Percentiles rank a stretch among this genome's conserved stretches.
Evolutionary conservation across 2,113 vertebrate genomes (phyloP).

Genomic region (Pheucticus melanocephalus): DNA sequence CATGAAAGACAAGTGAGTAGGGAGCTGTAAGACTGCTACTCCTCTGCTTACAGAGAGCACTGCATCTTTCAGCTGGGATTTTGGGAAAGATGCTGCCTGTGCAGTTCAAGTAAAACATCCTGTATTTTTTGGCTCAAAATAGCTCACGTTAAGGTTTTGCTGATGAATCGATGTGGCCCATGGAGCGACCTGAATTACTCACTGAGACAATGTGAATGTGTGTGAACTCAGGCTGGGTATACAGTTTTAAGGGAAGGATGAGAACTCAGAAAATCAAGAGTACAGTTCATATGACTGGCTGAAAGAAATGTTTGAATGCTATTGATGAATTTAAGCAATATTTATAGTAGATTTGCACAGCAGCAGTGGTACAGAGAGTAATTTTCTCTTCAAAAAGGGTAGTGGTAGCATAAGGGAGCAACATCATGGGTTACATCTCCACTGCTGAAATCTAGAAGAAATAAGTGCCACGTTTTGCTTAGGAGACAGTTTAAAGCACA

Average conservation of each 20-base stretch:
- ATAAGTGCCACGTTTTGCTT: not conserved
- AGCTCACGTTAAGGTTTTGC: not conserved
- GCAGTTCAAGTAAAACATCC: conserved; percentile 31
- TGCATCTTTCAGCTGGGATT: not conserved
- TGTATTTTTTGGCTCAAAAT: conserved; percentile 21
- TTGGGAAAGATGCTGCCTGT: not conserved
- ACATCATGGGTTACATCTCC: no score
- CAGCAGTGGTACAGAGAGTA: not conserved
- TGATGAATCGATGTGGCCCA: not conserved
- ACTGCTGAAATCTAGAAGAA: not conserved
- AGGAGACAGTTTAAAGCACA: not conserved
- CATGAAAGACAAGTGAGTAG: not conserved
- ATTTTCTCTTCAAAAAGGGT: not conserved
- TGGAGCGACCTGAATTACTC: not conserved
- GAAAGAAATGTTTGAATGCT: not conserved
- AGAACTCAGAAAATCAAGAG: not conserved
- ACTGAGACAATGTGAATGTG: not conserved
- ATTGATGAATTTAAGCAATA: not conserved
- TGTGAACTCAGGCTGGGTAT: not conserved
- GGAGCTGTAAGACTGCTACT: not conserved
- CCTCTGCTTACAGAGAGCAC: not conserved
- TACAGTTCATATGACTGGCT: not conserved
- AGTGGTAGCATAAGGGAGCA: not conserved
- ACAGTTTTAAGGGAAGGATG: not conserved
- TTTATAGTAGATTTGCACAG: not conserved